A percentile compares a stretch with the other conserved stretches of the same genome.
These are phyloP conservation scores for Aphrophora alni DNA, from an alignment of 2,888 invertebrate species.

Conservation along the genomic window DNA sequence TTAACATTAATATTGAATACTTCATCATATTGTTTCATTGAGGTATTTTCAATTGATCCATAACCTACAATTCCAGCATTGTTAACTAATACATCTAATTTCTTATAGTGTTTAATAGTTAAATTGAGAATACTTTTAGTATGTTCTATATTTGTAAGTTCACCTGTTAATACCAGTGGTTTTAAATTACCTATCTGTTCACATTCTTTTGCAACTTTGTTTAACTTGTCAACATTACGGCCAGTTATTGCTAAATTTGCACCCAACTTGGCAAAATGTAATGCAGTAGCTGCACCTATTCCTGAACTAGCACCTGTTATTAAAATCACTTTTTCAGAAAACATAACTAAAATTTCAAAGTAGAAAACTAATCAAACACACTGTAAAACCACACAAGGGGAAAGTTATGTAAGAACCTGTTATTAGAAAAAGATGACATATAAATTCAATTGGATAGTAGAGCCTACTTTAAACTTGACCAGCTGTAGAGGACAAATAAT, in stretches of 20 bases:
- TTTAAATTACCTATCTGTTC: conserved; percentile 54
- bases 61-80: conserved; percentile 88
- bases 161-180: conserved; percentile 70
- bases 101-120: conserved; percentile 76
- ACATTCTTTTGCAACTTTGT: conserved; percentile 67
- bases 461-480: too few species aligned
- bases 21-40: conserved; percentile 85
- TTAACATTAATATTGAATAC: conserved; percentile 91
- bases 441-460: too few species aligned
- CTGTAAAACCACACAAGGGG: too few species aligned
- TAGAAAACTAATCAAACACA: too few species aligned
- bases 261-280: conserved; percentile 76
- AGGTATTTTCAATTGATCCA: conserved; percentile 86
- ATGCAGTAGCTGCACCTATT: conserved; percentile 82
- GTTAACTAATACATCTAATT: conserved; percentile 83
- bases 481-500: too few species aligned
- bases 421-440: too few species aligned
- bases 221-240: conserved; percentile 71
- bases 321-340: conserved; percentile 74
- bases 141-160: conserved; percentile 76
- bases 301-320: conserved; percentile 86
- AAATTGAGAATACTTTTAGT: conserved; percentile 73
- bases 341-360: too few species aligned
- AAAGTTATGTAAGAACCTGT: too few species aligned
- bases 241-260: conserved; percentile 75